Conservation (phyloP, 2,888 invertebrate species). For the Synanthedon myopaeformis region DNA sequence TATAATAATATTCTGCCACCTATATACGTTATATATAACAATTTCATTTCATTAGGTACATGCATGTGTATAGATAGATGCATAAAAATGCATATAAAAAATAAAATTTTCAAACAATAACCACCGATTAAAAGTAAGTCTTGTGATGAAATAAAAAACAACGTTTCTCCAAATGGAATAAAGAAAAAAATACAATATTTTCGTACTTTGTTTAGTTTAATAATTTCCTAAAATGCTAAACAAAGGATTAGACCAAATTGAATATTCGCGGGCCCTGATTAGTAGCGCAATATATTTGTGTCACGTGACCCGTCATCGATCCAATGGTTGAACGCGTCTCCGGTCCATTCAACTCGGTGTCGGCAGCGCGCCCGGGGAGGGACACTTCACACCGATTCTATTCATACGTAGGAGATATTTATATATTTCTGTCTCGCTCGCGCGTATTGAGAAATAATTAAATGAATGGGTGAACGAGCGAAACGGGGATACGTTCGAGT, state of each 20-base stretch:
- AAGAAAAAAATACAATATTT: too few relatives aligned
- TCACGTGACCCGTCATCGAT: slow-evolving; percentile 68
- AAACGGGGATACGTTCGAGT: slow-evolving; percentile 63
- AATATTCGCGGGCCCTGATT: slow-evolving; percentile 30
- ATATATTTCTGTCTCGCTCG: slow-evolving; percentile 51
- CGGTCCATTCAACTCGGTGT: slow-evolving; percentile 70
- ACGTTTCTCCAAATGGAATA: too few relatives aligned
- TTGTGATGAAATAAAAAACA: too few relatives aligned
- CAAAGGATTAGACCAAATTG: slow-evolving; percentile 9
- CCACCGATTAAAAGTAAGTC: too few relatives aligned
- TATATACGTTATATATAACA: too few relatives aligned
- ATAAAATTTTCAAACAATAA: too few relatives aligned
- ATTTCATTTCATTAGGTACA: too few relatives aligned
- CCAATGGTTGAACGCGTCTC: slow-evolving; percentile 69
- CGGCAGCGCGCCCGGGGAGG: slow-evolving; percentile 39
- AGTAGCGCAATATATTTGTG: slow-evolving; percentile 40
- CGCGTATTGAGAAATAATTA: slow-evolving; percentile 61
- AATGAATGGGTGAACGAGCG: slow-evolving; percentile 65
- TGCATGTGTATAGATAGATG: too few relatives aligned
- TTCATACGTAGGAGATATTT: slow-evolving; percentile 66
- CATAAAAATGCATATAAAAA: too few relatives aligned
- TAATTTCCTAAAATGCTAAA: too few relatives aligned
- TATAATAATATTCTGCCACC: too few relatives aligned
- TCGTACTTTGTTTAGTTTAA: too few relatives aligned
- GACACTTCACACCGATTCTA: slow-evolving; percentile 65